Evolutionary conservation across 2,797 vertebrate genomes (phyloP).

Genomic region (Columba guinea): DNA sequence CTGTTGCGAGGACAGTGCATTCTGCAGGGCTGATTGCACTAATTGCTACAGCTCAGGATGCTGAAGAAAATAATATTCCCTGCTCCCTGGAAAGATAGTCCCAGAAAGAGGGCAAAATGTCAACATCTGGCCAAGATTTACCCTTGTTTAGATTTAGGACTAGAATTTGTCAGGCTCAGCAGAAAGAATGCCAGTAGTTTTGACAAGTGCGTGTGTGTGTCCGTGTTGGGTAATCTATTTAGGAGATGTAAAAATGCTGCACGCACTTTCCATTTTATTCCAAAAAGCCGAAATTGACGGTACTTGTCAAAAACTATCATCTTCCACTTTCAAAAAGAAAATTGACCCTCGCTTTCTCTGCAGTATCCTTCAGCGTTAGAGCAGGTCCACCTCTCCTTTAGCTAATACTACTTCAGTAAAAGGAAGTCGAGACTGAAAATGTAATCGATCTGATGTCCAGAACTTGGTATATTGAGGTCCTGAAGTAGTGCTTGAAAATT

Average conservation of each 20-base stretch:
- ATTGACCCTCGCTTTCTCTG: constrained; percentile 32
- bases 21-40: not conserved
- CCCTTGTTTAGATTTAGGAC: constrained; percentile 45
- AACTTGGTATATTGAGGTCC: not conserved
- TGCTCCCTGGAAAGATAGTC: not conserved
- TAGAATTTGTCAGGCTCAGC: constrained; percentile 49
- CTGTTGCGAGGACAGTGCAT: not conserved
- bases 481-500: not conserved
- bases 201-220: not conserved
- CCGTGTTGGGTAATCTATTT: constrained; percentile 11
- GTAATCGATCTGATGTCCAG: constrained; percentile 2
- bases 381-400: not conserved
- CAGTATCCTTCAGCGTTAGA: not conserved
- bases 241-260: constrained; percentile 53
- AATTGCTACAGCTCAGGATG: not conserved
- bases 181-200: constrained; percentile 52
- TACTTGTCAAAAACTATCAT: constrained; percentile 43
- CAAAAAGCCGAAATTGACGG: constrained; percentile 37
- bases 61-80: constrained; percentile 6
- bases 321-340: constrained; percentile 13
- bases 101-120: not conserved
- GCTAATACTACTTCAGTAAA: constrained; percentile 10
- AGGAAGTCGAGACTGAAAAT: not conserved
- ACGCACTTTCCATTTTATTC: constrained; percentile 20
- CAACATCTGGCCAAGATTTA: constrained; percentile 39